These are phyloP conservation scores for Lithophane leautieri DNA, from an alignment of 2,888 invertebrate genomes.

Conservation along the genomic window DNA sequence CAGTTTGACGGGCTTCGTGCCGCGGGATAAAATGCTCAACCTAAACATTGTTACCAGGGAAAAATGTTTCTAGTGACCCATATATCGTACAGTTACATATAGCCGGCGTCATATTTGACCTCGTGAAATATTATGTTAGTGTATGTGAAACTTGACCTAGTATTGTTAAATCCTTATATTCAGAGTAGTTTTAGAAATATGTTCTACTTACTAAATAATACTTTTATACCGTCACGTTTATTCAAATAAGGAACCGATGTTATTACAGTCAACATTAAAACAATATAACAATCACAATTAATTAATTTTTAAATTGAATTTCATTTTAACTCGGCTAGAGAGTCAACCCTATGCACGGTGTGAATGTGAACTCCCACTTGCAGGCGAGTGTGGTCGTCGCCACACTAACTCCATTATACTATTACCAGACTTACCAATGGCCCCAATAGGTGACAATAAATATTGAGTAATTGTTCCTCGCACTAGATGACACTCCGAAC, in stretches of 20 bases:
- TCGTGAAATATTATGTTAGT: slow-evolving; percentile 30
- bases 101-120: slow-evolving; percentile 46
- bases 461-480: slow-evolving; percentile 59
- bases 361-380: slow-evolving; percentile 62
- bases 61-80: slow-evolving; percentile 65
- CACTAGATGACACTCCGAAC: slow-evolving; percentile 44
- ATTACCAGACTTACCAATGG: slow-evolving; percentile 63
- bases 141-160: slow-evolving; percentile 30
- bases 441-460: slow-evolving; percentile 66
- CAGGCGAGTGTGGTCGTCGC: slow-evolving; percentile 50
- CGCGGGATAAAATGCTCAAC: slow-evolving; percentile 63
- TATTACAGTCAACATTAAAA: background rate
- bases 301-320: background rate
- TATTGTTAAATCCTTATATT: slow-evolving; percentile 28
- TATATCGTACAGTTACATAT: slow-evolving; percentile 58
- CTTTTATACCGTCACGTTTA: slow-evolving; percentile 6
- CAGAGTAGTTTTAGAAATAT: slow-evolving; percentile 9
- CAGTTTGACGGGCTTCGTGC: slow-evolving; percentile 70
- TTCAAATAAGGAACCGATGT: slow-evolving; percentile 2
- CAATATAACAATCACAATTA: background rate
- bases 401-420: slow-evolving; percentile 55
- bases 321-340: background rate
- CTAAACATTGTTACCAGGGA: slow-evolving; percentile 66
- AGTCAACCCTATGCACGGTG: slow-evolving; percentile 64
- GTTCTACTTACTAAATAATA: background rate